Conservation (phyloP, 2,888 invertebrate genomes). For the Ophion slaviceki region DNA sequence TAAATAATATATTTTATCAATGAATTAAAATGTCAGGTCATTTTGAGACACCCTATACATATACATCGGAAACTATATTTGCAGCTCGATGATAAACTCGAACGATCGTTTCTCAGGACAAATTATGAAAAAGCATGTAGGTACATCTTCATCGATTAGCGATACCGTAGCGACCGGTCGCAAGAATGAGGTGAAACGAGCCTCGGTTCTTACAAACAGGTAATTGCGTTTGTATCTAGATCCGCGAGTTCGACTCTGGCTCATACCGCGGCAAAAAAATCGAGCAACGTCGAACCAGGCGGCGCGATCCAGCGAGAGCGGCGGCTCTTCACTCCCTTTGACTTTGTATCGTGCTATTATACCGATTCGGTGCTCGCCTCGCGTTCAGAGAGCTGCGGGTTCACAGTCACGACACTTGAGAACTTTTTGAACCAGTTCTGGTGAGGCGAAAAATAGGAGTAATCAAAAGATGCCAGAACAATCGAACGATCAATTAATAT, state of each 20-base stretch:
- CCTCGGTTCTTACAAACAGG: slow-evolving; percentile 60
- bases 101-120: slow-evolving; percentile 52
- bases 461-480: too few species aligned
- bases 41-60: not conserved
- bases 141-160: slow-evolving; percentile 74
- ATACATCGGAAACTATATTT: slow-evolving; percentile 21
- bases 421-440: not conserved
- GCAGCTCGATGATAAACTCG: slow-evolving; percentile 46
- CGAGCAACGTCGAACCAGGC: slow-evolving; percentile 25
- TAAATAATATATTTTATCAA: too few species aligned
- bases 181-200: slow-evolving; percentile 72
- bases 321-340: slow-evolving; percentile 23
- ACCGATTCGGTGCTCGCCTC: slow-evolving; percentile 34
- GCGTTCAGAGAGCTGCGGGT: not conserved
- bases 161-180: slow-evolving; percentile 71
- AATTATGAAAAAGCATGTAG: slow-evolving; percentile 71
- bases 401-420: slow-evolving; percentile 10
- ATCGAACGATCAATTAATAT: too few species aligned
- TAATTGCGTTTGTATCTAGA: not conserved
- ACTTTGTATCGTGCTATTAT: not conserved
- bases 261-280: slow-evolving; percentile 57
- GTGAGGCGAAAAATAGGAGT: not conserved
- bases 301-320: not conserved
- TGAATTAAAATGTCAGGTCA: too few species aligned
- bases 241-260: slow-evolving; percentile 32